These are phyloP conservation scores for Nasua narica DNA, from an alignment of 2,797 vertebrate species.

Conservation along the genomic window DNA sequence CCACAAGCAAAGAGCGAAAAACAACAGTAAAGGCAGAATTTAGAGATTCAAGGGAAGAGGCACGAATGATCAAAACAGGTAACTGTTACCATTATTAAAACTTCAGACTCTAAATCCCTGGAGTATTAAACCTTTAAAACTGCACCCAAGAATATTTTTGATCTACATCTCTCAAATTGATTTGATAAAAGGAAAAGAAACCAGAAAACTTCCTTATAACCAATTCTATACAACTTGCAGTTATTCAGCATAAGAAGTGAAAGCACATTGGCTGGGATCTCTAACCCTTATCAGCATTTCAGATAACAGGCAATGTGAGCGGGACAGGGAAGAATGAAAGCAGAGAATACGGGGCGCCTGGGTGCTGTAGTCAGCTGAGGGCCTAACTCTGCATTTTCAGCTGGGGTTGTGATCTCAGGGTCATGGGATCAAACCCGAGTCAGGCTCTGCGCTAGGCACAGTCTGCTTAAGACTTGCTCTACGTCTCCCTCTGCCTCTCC, in stretches of 20 bases:
- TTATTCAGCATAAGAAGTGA: neutral
- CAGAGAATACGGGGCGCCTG: neutral
- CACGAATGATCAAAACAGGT: neutral
- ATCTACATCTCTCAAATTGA: neutral
- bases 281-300: neutral
- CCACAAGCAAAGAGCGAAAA: conserved; percentile 15
- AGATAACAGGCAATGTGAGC: neutral
- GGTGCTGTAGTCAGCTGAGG: neutral
- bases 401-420: neutral
- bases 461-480: neutral
- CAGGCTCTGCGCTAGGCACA: neutral
- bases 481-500: neutral
- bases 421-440: neutral
- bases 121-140: neutral
- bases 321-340: neutral
- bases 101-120: neutral
- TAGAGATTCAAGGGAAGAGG: neutral
- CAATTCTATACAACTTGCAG: neutral
- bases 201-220: neutral
- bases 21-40: conserved; percentile 29
- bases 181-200: conserved; percentile 12
- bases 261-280: neutral
- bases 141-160: neutral
- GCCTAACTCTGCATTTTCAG: neutral
- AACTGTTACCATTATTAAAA: neutral